Evolutionary conservation across 2,888 invertebrate species (phyloP).

Genomic region (Nymphalis polychloros): DNA sequence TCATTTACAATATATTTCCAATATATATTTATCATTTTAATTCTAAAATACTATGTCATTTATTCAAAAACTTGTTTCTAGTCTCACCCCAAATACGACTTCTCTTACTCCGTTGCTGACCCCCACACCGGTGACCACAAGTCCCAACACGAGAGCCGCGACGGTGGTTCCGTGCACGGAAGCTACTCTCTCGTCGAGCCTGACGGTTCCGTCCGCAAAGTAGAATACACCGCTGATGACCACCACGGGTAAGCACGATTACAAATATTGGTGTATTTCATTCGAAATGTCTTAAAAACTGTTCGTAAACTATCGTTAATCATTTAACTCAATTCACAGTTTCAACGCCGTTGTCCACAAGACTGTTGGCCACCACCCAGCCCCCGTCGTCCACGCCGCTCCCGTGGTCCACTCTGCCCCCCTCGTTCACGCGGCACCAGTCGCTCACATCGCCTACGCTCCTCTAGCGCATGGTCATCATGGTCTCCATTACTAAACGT

Average conservation of each 20-base stretch:
- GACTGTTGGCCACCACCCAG: constrained; percentile 76
- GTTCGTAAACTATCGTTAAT: constrained; percentile 8
- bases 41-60: background rate
- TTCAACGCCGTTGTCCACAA: constrained; percentile 81
- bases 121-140: constrained; percentile 84
- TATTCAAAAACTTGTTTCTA: constrained; percentile 43
- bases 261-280: background rate
- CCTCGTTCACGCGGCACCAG: constrained; percentile 58
- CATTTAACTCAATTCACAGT: constrained; percentile 51
- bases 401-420: constrained; percentile 59
- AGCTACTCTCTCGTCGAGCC: constrained; percentile 84
- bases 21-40: background rate
- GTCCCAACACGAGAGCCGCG: constrained; percentile 82
- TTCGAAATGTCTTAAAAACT: constrained; percentile 4
- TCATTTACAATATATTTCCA: too few species aligned
- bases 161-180: constrained; percentile 85
- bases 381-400: constrained; percentile 63
- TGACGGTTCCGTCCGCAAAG: constrained; percentile 83
- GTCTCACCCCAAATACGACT: constrained; percentile 84
- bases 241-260: constrained; percentile 76
- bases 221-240: constrained; percentile 84
- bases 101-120: constrained; percentile 83
- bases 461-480: constrained; percentile 67
- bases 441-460: constrained; percentile 53
- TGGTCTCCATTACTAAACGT: constrained; percentile 69